Conservation (phyloP, 2,113 vertebrate genomes). For the Calyptomena viridis region DNA sequence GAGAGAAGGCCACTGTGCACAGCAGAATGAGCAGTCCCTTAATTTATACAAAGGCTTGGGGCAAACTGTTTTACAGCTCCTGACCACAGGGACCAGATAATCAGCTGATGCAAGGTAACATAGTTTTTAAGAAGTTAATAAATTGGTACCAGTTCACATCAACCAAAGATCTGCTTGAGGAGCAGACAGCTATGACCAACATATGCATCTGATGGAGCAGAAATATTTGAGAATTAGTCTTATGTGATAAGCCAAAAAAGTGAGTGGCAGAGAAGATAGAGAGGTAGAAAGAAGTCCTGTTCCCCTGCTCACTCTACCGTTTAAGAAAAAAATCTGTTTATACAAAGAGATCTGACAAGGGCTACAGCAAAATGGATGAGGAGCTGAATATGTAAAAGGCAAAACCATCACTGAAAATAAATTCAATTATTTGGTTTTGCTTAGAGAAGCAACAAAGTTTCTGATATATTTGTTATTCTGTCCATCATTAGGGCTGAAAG, state of each 20-base stretch:
- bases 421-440: constrained; percentile 57
- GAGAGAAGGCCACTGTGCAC: accelerated
- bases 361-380: constrained; percentile 24
- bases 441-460: constrained; percentile 62
- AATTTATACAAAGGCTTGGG: not conserved
- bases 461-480: constrained; percentile 66
- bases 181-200: not conserved
- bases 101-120: not conserved
- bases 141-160: not conserved
- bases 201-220: not conserved
- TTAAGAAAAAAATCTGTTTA: not conserved
- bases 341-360: constrained; percentile 6
- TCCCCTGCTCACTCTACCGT: not conserved
- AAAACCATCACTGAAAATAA: constrained; percentile 48
- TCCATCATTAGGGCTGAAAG: constrained; percentile 69
- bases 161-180: not conserved
- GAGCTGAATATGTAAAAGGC: not conserved
- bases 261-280: not conserved
- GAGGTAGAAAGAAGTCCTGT: not conserved
- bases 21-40: not conserved
- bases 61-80: not conserved
- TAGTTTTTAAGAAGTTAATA: not conserved
- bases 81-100: accelerated
- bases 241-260: not conserved
- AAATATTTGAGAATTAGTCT: not conserved